phyloP scores from a whole-genome alignment of 2,797 vertebrate genomes.

The Alca torda region DNA sequence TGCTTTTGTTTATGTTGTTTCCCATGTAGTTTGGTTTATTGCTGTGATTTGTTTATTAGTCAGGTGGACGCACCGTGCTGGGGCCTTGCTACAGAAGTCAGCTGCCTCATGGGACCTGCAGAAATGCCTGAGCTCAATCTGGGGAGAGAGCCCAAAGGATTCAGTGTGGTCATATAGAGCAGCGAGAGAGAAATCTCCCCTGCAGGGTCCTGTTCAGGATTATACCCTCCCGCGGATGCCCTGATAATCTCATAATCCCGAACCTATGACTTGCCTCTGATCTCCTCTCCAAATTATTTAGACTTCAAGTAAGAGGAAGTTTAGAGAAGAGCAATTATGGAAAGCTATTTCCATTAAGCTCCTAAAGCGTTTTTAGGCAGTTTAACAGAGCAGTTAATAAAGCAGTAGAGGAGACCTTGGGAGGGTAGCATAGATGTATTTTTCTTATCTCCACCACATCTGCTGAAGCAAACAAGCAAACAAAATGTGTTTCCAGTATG shows the following conservation, averaged over 20 bases:
- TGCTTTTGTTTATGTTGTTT: conserved; percentile 4
- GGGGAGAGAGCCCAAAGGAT: not conserved
- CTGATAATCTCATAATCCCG: conserved; percentile 39
- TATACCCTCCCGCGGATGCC: not conserved
- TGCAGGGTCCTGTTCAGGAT: not conserved
- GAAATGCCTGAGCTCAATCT: not conserved
- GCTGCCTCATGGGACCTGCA: not conserved
- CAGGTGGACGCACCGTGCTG: accelerated
- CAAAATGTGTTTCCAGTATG: not conserved
- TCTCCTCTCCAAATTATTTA: conserved; percentile 47
- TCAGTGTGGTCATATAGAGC: not conserved
- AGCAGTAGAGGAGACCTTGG: not conserved
- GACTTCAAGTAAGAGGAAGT: conserved; percentile 40
- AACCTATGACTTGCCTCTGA: conserved; percentile 44
- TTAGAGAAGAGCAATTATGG: conserved; percentile 33
- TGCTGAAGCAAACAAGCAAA: conserved; percentile 9
- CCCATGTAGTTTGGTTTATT: not conserved
- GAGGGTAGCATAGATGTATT: not conserved
- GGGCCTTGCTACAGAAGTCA: not conserved
- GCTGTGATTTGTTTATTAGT: not conserved
- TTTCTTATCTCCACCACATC: conserved; percentile 37
- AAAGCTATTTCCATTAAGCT: conserved; percentile 23
- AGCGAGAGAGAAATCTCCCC: not conserved
- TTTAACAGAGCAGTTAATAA: conserved; percentile 44
- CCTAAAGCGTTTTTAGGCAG: not conserved